Evolutionary conservation across 2,888 invertebrate genomes (phyloP), one percentile per base, ranked within the genome.

Genomic region (Drosophila putrida): DNA sequence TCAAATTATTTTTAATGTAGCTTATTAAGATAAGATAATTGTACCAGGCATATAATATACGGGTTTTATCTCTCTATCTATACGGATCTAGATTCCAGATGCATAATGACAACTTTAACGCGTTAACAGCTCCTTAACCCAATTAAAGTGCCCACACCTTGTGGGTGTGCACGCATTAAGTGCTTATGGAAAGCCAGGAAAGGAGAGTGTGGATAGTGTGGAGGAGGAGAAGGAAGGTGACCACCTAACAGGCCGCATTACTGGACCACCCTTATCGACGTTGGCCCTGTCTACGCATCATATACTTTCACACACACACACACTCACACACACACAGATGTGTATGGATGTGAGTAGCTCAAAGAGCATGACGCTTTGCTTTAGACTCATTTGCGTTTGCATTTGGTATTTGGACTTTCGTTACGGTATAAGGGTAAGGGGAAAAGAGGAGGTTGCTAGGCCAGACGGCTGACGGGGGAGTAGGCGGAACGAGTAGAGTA

Each of bases 51-150:
- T 35, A 50, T 43, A 59, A 31, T 20, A 39, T 53, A 20, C 53
- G 53, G 39, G 51, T 59, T 59, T 76, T 82, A 84, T 84, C 66
- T 44, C 27, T 44, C 9, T 64, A 66, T 65, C 53, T 58, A 46
- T 51, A 46, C 47, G 33, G 58, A 57, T 69, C 46, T 55, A 15
- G 65, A 74, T 80, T 69, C 46, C 51, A 15, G 65, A 74, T 80
- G 68, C 79, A 75, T 82, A 82, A 85, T 82, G 82, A 80, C 86
- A 80, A 75, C 82, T 82, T 80, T 75, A 78, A 80, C 73, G 80
- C 82, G 73, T 76, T 78, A 83, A 80, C 83, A 82, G 86, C 86
- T 86, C 76, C 86, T 86, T 83, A 83, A 83, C 83, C 80, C 87
- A 83, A 86, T 83, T 83, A 83, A 76, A 76, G 66, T 63, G 67